Base-by-base conservation (phyloP, 2,888 invertebrate species). In the Papilio elwesi region DNA sequence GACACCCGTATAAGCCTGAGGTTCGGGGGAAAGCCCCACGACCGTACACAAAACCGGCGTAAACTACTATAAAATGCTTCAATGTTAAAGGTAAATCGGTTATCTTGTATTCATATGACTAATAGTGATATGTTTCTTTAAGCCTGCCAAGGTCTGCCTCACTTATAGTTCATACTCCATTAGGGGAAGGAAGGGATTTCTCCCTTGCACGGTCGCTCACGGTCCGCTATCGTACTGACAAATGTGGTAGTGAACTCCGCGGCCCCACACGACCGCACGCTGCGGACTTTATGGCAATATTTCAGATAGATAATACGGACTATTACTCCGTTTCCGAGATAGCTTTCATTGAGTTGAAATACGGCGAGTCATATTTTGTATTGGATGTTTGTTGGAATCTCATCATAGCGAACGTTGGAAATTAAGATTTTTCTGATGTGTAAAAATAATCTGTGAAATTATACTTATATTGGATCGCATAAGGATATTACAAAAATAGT, bases 221-320 rank as follows among this genome's bases (percentile, higher is more conserved):
- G 71, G 71, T 73, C 75, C 36, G 49, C 43, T 67, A 68, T 65
- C 76, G 48, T 38, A 64, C 72, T 70, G 74, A 74, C 71, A 74
- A 74, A 74, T 74, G 74, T 68, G 51, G 36, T 55, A 67, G 36
- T 70, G 72, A 74, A 74, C 69, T 74, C 66, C 71, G 53, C 62
- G 68, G 59, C 69, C 69, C 59, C 74, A 74, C 71, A 74, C 73
- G 73, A 52, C 55, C 73, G 73, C 69, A 51, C 47, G 43, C 43
- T 65, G 69, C 65, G 65, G 65, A 69, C 68, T 69, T 69, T 47
- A 57, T 65, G 74, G 68, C 77, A 78, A 78, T 78, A 78, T 77
- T 77, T 78, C 77, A 77, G 68, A 73, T 68, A 76, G 77, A 77
- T 78, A 77, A 75, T 78, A 72, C 74, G 67, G 73, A 73, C 73